Evolutionary conservation across 2,797 vertebrate genomes (phyloP), one percentile per base, ranked within the genome.

Genomic region (Neoniphon sammara): DNA sequence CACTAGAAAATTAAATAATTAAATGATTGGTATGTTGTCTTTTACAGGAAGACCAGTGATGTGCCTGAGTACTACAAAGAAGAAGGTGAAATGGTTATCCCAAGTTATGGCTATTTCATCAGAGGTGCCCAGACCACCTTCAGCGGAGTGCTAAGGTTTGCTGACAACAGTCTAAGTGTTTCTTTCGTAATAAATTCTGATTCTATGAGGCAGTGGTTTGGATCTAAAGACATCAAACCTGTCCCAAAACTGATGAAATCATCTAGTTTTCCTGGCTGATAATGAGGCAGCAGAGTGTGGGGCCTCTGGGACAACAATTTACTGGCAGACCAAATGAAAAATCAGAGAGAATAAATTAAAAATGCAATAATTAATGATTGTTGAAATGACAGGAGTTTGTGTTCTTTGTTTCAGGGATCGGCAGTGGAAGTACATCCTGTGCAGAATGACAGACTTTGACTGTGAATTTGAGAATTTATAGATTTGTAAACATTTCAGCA

Each of bases 371-470:
- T 27, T 52, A 77, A 49, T 50, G 3, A 21, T 18, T 10, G 20
- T n/a, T 75, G 31, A 62, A 67, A 66, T 89, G 59, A 90, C 50
- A 15, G 2, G 8, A 27, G 62, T 78, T 60, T 80, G 11, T 83
- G 31, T 66, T 1, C 46, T 92, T 63, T 80, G 18, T 92, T 93
- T 63, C 94, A 99, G 98, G 93, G 98, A 99, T 91, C 97, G 98
- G 34, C 97, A 99, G 82, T 99, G 98, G 98, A 99, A 99, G 91
- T 99, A 97, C 91, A 96, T 97, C 77, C 88, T 98, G 92, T 99
- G 98, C 95, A 95, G 96, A 83, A 97, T 98, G 97, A 99, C 97
- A 27, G 94, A 96, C 49, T 97, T 96, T 80, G 94, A 99, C 90
- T 99, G 97, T 83, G 92, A 95, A 66, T 99, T 96, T 93, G 92